phyloP scores from a whole-genome alignment of 2,113 vertebrate species.

The Felis catus region DNA sequence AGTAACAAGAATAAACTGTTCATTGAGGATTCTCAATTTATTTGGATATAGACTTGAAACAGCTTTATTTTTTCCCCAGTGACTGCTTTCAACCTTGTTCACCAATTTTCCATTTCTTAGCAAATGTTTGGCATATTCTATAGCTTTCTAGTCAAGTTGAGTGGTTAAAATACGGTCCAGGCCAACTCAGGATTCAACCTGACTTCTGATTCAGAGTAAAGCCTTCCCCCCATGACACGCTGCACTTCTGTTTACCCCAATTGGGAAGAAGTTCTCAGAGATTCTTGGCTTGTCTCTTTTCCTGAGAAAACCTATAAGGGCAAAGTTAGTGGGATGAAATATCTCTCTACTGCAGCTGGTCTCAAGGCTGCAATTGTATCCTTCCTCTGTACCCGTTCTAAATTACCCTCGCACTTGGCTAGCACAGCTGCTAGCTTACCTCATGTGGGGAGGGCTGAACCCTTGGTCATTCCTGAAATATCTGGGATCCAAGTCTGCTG shows the following conservation, averaged over 20 bases:
- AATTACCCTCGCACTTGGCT: neutral
- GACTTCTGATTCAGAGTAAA: neutral
- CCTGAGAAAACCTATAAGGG: neutral
- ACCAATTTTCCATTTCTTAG: constrained; percentile 29
- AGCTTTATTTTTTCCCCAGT: neutral
- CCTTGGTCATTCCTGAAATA: neutral
- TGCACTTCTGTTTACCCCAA: neutral
- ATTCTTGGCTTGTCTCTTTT: neutral
- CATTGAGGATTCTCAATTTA: neutral
- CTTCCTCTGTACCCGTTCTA: neutral
- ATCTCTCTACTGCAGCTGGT: neutral
- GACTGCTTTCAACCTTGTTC: neutral
- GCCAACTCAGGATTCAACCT: constrained; percentile 33
- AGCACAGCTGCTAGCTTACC: neutral
- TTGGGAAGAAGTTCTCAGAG: neutral
- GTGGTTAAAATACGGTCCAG: constrained; percentile 10
- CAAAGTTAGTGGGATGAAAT: neutral
- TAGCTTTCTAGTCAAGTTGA: constrained; percentile 40
- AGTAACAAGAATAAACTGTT: neutral
- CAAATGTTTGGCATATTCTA: neutral
- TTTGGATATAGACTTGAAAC: constrained; percentile 31
- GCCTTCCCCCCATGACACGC: too few relatives aligned
- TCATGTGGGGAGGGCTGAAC: neutral
- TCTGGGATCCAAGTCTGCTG: neutral
- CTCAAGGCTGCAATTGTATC: neutral